Evolutionary conservation across 2,113 vertebrate genomes (phyloP).

Genomic region (Eudorcas thomsonii): DNA sequence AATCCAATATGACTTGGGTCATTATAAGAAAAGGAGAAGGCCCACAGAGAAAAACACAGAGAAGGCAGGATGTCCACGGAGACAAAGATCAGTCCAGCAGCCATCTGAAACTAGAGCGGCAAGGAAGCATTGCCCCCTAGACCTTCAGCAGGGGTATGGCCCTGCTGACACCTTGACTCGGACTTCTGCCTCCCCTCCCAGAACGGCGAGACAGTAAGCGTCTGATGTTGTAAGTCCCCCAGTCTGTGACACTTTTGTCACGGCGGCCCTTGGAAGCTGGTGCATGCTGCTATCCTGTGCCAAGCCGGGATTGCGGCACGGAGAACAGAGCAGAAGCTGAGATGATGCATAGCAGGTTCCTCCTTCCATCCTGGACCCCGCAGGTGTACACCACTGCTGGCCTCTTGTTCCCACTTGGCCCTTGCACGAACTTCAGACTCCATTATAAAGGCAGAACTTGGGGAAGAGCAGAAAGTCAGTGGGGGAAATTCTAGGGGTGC

Average conservation of each 20-base stretch:
- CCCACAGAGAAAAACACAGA: neutral
- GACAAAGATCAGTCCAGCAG: neutral
- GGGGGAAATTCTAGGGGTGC: neutral
- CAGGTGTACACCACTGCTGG: accelerated
- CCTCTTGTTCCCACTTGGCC: accelerated
- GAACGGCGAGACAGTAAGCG: accelerated
- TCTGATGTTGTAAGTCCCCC: neutral
- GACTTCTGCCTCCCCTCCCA: neutral
- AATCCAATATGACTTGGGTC: neutral
- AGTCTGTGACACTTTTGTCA: accelerated
- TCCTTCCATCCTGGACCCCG: neutral
- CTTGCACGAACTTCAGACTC: neutral
- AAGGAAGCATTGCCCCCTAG: too few relatives aligned
- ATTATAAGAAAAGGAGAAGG: neutral
- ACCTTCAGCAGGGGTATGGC: accelerated
- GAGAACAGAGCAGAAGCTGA: neutral
- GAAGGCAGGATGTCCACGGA: accelerated
- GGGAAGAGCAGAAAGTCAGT: neutral
- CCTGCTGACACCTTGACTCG: neutral
- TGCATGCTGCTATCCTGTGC: accelerated
- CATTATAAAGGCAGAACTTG: neutral
- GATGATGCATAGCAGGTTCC: accelerated
- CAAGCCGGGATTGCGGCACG: accelerated
- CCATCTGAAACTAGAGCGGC: neutral
- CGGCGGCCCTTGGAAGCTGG: accelerated